Conservation (phyloP, 2,113 vertebrate species). For the Myiozetetes cayanensis region DNA sequence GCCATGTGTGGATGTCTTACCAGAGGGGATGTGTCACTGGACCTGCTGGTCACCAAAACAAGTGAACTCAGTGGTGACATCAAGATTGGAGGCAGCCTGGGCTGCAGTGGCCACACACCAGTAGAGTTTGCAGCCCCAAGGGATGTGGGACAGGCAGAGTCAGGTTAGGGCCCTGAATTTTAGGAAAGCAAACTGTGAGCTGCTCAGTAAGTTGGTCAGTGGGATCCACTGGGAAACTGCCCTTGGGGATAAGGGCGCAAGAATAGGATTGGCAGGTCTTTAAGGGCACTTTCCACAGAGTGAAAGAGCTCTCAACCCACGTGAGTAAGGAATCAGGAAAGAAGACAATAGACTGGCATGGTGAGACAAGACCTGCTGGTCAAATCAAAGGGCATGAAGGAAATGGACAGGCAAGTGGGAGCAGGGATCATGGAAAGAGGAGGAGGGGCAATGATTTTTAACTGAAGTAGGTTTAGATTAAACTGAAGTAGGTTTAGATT, state of each 20-base stretch:
- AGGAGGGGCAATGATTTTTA: background rate
- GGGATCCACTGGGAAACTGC: background rate
- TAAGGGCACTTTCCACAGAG: background rate
- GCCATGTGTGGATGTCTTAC: fast-evolving
- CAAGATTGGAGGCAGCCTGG: background rate
- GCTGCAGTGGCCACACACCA: background rate
- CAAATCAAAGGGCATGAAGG: background rate
- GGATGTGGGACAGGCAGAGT: background rate
- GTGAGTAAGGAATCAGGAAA: background rate
- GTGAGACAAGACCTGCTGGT: background rate
- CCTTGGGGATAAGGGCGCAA: background rate
- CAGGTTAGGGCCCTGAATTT: background rate
- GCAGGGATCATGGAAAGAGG: background rate
- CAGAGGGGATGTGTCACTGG: background rate
- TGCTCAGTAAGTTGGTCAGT: background rate
- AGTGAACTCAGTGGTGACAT: background rate
- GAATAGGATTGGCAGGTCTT: background rate
- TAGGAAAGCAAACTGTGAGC: background rate
- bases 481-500: background rate
- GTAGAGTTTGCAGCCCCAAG: background rate
- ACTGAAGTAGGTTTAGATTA: background rate
- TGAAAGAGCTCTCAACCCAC: background rate
- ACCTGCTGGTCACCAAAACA: background rate
- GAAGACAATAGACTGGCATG: background rate
- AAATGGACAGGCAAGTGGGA: background rate